Evolutionary conservation across 2,888 invertebrate genomes (phyloP), one percentile per base, ranked within the genome.

Genomic region (Cryptocephalus moraei): DNA sequence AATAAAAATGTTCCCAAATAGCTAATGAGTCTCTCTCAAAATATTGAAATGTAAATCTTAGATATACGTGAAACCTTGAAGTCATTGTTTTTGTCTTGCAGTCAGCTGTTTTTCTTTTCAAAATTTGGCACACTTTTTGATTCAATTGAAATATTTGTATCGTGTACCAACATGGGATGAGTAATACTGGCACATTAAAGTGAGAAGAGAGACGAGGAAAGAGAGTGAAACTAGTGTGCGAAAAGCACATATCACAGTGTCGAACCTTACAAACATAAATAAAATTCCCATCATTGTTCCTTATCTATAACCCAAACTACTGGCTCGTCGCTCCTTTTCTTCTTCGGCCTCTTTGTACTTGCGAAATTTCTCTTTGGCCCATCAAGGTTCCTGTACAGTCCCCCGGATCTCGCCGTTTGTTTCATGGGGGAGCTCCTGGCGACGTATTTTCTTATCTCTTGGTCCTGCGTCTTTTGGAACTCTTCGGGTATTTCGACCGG

Each of bases 241-340:
- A 43, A 47, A 48, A 45, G 46, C 46, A 43, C 38, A 47, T 48
- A 50, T 48, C 48, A 50, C 50, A 48, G 50, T 42, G 39, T 36
- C 14, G 43, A 43, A 45, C 44, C 13, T 13, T 11, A 45, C 31
- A 45, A 31, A 14, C 13, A 39, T 13, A 12, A 42, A 32, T 9
- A 13, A 12, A 32, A 42, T 31, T n/a, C 10, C 32, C 32, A 14
- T n/a, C 39, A 43, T 10, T 13, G 3, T 9, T 42, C 13, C 22
- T 22, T 22, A 42, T 42, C 32, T 4, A 62, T 52, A 3, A 55
- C 58, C 67, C 67, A 67, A 31, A 54, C 51, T 14, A 63, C 44
- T 1, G 67, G 67, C 44, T 66, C 65, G 33, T 67, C 67, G 9
- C 47, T 49, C 64, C 69, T 52, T 58, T 65, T 64, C 51, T 66